These are phyloP conservation scores for Lota lota DNA, from an alignment of 2,113 vertebrate species.

Conservation along the genomic window DNA sequence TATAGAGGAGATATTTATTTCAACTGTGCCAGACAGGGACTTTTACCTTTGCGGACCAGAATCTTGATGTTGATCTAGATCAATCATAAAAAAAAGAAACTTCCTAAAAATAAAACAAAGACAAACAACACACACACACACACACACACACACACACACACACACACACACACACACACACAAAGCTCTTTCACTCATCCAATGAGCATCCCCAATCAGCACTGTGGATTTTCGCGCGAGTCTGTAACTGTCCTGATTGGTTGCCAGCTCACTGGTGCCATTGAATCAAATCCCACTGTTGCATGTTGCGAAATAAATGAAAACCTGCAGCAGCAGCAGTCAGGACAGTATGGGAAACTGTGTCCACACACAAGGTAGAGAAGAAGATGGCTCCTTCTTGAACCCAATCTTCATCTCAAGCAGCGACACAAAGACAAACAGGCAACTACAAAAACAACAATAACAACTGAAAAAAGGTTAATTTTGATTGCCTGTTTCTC, in stretches of 20 bases:
- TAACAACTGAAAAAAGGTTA: slow-evolving; percentile 70
- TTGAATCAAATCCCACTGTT: slow-evolving; percentile 85
- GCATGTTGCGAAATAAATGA: slow-evolving; percentile 78
- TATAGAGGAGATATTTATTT: slow-evolving; percentile 85
- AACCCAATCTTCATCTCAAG: slow-evolving; percentile 72
- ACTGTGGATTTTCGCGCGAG: slow-evolving; percentile 78
- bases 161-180: too few relatives aligned
- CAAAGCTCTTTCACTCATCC: slow-evolving; percentile 55
- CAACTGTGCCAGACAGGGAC: slow-evolving; percentile 80
- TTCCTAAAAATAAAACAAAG: slow-evolving; percentile 44
- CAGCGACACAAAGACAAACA: slow-evolving; percentile 74
- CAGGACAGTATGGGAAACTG: slow-evolving; percentile 34
- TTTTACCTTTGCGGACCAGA: slow-evolving; percentile 68
- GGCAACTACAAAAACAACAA: slow-evolving; percentile 34
- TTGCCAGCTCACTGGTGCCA: slow-evolving; percentile 79
- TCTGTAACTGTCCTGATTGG: slow-evolving; percentile 80
- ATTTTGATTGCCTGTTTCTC: slow-evolving; percentile 87
- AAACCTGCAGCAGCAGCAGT: slow-evolving; percentile 54
- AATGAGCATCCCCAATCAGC: slow-evolving; percentile 68
- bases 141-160: too few relatives aligned
- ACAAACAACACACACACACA: too few relatives aligned
- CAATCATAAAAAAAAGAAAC: slow-evolving; percentile 52
- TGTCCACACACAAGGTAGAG: slow-evolving; percentile 23
- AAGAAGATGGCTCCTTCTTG: slow-evolving; percentile 62
- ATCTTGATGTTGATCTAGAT: slow-evolving; percentile 60